Conservation (phyloP, 2,797 vertebrate species). For the Protosalanx chinensis region DNA sequence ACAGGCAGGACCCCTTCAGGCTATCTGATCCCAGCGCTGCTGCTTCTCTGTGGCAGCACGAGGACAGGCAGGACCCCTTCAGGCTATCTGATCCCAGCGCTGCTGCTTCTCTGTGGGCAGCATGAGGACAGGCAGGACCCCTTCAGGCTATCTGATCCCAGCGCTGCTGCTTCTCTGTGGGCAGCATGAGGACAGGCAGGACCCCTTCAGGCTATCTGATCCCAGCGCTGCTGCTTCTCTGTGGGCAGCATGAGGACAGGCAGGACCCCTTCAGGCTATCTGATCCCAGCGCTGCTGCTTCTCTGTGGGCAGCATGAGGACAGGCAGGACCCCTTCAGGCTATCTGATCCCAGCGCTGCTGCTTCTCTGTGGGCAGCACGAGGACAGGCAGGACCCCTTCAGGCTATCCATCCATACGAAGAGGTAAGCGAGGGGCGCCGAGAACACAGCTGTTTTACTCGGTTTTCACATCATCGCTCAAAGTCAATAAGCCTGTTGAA, state of each 20-base stretch:
- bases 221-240: constrained; percentile 54
- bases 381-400: constrained; percentile 57
- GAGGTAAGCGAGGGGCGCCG: not conserved
- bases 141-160: constrained; percentile 49
- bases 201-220: constrained; percentile 48
- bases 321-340: constrained; percentile 60
- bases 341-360: constrained; percentile 59
- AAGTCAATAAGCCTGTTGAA: not conserved
- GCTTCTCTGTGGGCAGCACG: constrained; percentile 53
- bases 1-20: constrained; percentile 52
- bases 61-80: constrained; percentile 57
- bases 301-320: constrained; percentile 52
- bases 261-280: constrained; percentile 39
- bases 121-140: constrained; percentile 57
- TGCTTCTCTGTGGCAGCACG: constrained; percentile 52
- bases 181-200: constrained; percentile 56
- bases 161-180: constrained; percentile 51
- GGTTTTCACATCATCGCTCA: not conserved
- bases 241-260: constrained; percentile 54
- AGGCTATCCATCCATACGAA: not conserved
- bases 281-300: constrained; percentile 58
- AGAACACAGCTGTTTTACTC: not conserved
- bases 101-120: constrained; percentile 52
- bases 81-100: constrained; percentile 51
- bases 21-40: constrained; percentile 50